Evolutionary conservation across 64 coral and sea anemone genomes (phyloP).

Genomic region (Exaiptasia diaphana): DNA sequence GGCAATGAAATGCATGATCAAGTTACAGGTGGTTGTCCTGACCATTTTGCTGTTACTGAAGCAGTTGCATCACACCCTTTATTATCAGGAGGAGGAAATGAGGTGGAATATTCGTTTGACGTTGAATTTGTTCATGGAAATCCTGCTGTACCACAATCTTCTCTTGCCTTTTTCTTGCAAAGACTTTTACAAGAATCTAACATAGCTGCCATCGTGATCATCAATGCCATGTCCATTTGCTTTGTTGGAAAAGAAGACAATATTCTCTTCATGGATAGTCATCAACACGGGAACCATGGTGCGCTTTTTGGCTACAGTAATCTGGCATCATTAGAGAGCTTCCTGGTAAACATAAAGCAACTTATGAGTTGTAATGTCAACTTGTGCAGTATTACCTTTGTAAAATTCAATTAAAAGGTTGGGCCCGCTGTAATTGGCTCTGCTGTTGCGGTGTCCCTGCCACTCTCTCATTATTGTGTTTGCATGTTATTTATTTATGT

Average conservation of each 20-base stretch:
- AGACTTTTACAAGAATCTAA: constrained; percentile 12
- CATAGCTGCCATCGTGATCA: constrained; percentile 18
- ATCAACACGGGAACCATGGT: constrained; percentile 13
- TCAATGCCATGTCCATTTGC: constrained; percentile 14
- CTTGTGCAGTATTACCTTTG: constrained; percentile 28
- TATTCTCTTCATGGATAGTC: constrained; percentile 27
- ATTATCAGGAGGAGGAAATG: neutral
- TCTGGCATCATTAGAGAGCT: neutral
- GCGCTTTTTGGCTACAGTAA: neutral
- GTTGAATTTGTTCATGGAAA: neutral
- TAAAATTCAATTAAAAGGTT: neutral
- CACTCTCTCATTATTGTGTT: too few relatives aligned
- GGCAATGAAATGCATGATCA: neutral
- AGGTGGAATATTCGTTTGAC: constrained; percentile 40
- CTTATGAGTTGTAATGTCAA: neutral
- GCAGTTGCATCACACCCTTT: neutral
- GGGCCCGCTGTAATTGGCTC: too few relatives aligned
- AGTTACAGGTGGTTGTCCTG: neutral
- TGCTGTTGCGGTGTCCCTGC: too few relatives aligned
- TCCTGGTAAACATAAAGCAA: neutral
- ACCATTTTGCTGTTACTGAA: neutral
- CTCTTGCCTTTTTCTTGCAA: constrained; percentile 19
- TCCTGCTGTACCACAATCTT: constrained; percentile 19
- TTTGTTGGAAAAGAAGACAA: constrained; percentile 7
- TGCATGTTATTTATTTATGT: too few relatives aligned